Conservation (phyloP, 2,113 vertebrate species). For the Oreochromis niloticus region DNA sequence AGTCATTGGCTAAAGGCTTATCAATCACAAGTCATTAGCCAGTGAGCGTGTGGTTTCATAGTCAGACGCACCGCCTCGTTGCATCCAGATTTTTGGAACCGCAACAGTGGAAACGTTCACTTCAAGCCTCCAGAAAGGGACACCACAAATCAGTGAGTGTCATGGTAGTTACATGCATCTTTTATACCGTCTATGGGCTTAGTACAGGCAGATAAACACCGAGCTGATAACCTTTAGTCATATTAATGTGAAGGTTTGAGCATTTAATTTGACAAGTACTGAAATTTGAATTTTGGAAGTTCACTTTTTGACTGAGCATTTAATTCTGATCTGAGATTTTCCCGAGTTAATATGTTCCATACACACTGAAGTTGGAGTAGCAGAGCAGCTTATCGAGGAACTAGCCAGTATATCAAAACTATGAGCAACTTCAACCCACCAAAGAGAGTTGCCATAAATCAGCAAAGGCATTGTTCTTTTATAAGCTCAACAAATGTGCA, state of each 20-base stretch:
- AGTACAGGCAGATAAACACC: background rate
- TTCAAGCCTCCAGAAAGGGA: background rate
- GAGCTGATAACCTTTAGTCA: background rate
- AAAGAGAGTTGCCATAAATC: slow-evolving; percentile 25
- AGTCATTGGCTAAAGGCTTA: background rate
- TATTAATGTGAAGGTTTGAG: background rate
- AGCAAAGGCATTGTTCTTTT: slow-evolving; percentile 28
- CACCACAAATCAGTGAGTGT: background rate
- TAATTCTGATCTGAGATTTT: background rate
- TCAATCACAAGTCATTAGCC: background rate
- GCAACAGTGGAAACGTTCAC: background rate
- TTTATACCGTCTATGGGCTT: fast-evolving
- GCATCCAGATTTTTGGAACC: background rate
- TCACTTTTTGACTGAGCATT: background rate
- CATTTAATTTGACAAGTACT: background rate
- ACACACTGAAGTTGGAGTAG: background rate
- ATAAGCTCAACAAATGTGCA: slow-evolving; percentile 7
- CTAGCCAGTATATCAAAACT: background rate
- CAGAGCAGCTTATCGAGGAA: slow-evolving; percentile 22
- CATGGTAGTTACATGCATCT: background rate
- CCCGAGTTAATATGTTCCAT: background rate
- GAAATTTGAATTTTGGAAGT: background rate
- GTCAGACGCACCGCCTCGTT: fast-evolving
- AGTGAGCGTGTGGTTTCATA: background rate
- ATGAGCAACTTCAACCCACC: slow-evolving; percentile 7